These are phyloP conservation scores for Phocides pigmalion DNA, from an alignment of 1,140 invertebrate genomes.

Conservation along the genomic window DNA sequence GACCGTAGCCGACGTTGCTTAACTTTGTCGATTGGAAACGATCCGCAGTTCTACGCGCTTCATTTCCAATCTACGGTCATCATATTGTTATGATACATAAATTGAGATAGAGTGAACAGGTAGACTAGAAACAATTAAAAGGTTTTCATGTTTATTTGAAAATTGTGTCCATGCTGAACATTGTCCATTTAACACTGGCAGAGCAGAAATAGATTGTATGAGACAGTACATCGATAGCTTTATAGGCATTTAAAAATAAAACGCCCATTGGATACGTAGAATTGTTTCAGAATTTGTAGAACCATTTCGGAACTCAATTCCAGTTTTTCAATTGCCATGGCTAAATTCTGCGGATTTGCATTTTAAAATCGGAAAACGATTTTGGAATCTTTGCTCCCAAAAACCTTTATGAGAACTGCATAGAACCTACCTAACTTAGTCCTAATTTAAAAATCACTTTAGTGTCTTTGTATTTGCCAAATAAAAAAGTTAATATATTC, in stretches of 20 bases:
- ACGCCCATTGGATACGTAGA: conserved; percentile 28
- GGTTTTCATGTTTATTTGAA: conserved; percentile 32
- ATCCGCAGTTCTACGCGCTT: too few species aligned
- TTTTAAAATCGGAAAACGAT: conserved; percentile 31
- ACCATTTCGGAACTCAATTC: conserved; percentile 27
- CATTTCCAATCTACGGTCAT: too few species aligned
- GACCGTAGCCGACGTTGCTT: too few species aligned
- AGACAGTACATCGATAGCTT: conserved; percentile 34
- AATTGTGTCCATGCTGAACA: conserved; percentile 26
- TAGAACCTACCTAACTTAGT: too few species aligned
- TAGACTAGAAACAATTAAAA: conserved; percentile 22
- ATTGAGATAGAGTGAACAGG: too few species aligned
- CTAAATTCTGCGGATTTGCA: conserved; percentile 33
- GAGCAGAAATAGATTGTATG: conserved; percentile 34
- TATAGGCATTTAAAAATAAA: conserved; percentile 36
- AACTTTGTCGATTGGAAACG: too few species aligned
- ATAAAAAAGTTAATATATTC: too few species aligned
- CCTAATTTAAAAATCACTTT: too few species aligned
- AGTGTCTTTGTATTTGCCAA: too few species aligned
- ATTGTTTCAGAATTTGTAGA: conserved; percentile 34
- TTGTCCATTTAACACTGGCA: conserved; percentile 34
- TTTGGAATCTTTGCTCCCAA: conserved; percentile 22
- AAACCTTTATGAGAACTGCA: background rate
- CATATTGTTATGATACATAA: too few species aligned
- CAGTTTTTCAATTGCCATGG: conserved; percentile 30